Evolutionary conservation across 2,797 vertebrate species (phyloP).

Genomic region (Onychomys leucogaster): DNA sequence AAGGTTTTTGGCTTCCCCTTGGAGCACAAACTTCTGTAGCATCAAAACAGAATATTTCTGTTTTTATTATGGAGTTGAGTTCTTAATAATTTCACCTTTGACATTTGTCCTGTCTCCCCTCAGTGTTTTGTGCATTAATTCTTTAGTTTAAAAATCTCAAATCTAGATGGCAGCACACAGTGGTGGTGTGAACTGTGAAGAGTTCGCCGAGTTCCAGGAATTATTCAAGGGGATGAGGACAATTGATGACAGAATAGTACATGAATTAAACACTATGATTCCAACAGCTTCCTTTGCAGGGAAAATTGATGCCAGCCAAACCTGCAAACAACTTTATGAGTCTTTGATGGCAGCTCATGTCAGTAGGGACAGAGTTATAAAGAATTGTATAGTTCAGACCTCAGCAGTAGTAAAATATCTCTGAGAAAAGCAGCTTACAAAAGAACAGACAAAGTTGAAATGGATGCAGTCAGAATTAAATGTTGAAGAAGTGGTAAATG

Average conservation of each 20-base stretch:
- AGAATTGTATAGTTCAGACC: too few relatives aligned
- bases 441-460: too few relatives aligned
- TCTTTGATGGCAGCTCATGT: too few relatives aligned
- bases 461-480: conserved; percentile 98
- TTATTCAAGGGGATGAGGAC: too few relatives aligned
- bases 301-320: too few relatives aligned
- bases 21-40: neutral
- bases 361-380: too few relatives aligned
- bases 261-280: too few relatives aligned
- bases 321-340: too few relatives aligned
- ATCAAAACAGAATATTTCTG: neutral
- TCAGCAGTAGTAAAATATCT: too few relatives aligned
- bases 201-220: conserved; percentile 99
- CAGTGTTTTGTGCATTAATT: neutral
- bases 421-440: too few relatives aligned
- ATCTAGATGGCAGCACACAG: conserved; percentile 95
- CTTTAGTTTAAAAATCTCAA: neutral
- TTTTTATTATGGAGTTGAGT: neutral
- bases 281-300: too few relatives aligned
- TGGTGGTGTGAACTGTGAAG: conserved; percentile 92
- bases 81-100: neutral
- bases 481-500: conserved; percentile 99
- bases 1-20: neutral
- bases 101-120: neutral
- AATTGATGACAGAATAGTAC: too few relatives aligned